Evolutionary conservation across 64 coral and sea anemone genomes (phyloP), one percentile per base, ranked within the genome.

Genomic region (Stylophora pistillata): DNA sequence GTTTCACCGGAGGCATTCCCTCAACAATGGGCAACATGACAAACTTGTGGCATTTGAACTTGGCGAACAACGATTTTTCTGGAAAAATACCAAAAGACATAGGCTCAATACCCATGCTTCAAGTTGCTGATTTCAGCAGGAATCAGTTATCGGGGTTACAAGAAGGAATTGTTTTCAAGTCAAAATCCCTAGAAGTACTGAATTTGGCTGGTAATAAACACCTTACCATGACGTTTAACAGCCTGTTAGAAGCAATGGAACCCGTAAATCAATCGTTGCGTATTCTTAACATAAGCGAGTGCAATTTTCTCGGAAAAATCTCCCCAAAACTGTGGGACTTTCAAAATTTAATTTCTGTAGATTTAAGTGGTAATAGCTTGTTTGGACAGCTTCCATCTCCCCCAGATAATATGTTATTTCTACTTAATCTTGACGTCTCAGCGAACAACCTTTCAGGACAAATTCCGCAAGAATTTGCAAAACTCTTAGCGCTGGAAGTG

Each of bases 251-350:
- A 16, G 56, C 91, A 33, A 14, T 93, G 55, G 30, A 82, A 30
- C 77, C 86, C 60, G 15, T 64, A 37, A 12, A 81, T 30, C 14
- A 37, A 23, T 82, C 77, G 0, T 74, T 93, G 32, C 86, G 91
- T 70, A 88, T 93, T 74, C 78, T 93, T 93, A 93, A 93, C 56
- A 73, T 93, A 20, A 88, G 91, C 34, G 5, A 74, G n/a, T 93
- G 86, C 21, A 28, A 93, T 76, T 84, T 93, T 53, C 29, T n/a
- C 34, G 91, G 86, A 10, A 29, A 30, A 37, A 93, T 93, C 23
- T 66, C 91, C 5, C 27, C 57, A 16, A 74, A 88, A 32, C 72
- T 93, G 27, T 93, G 91, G 91, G 59, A 82, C 18, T 93, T 93
- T 13, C 17, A 33, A n/a, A 93, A 81, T 62, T 89, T 93, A 2